Percentiles rank a stretch among this genome's conserved stretches.
These are phyloP conservation scores for Speoplatyrhinus poulsoni DNA, from an alignment of 2,113 vertebrate species.

Conservation along the genomic window DNA sequence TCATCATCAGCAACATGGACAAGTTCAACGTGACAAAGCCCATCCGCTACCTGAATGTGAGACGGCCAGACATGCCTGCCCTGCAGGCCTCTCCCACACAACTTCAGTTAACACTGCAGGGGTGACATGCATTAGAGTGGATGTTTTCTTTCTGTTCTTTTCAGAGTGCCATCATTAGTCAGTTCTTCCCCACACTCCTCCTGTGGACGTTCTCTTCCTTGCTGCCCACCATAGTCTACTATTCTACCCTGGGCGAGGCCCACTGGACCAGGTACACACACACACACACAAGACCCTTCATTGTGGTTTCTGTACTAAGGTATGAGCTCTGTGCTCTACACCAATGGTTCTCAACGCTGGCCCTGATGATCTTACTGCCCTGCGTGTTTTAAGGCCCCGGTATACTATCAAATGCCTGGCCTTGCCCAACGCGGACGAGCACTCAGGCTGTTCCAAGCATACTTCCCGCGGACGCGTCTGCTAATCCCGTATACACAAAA, in stretches of 20 bases:
- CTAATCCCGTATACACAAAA: too few species aligned
- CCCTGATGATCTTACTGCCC: too few species aligned
- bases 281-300: slow-evolving; percentile 1
- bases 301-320: too few species aligned
- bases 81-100: neutral
- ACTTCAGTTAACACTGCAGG: neutral
- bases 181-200: slow-evolving; percentile 95
- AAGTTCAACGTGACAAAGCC: slow-evolving; percentile 94
- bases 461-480: too few species aligned
- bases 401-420: too few species aligned
- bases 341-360: too few species aligned
- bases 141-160: neutral
- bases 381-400: too few species aligned
- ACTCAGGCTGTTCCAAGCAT: too few species aligned
- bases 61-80: slow-evolving; percentile 37
- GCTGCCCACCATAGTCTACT: slow-evolving; percentile 90
- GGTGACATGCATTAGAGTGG: too few species aligned
- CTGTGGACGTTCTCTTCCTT: slow-evolving; percentile 93
- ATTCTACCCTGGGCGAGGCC: slow-evolving; percentile 89
- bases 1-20: slow-evolving; percentile 92
- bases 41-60: slow-evolving; percentile 89
- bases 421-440: too few species aligned
- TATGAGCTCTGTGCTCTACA: too few species aligned
- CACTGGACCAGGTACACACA: slow-evolving; percentile 91
- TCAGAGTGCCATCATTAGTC: slow-evolving; percentile 90